phyloP scores from a whole-genome alignment of 2,113 vertebrate species.

The Rattus rattus region DNA sequence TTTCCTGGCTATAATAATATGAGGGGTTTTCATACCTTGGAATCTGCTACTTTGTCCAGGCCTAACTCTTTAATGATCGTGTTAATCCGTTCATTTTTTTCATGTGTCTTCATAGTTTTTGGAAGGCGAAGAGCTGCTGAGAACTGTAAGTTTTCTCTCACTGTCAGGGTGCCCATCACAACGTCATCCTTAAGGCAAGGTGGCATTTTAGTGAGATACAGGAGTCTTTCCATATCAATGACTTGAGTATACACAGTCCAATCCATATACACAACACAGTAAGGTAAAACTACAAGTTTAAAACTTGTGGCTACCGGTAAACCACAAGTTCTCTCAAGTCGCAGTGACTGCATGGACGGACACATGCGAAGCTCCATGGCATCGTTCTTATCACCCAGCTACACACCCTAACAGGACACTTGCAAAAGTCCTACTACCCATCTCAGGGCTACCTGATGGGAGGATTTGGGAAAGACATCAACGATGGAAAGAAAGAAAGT shows the following conservation, averaged over 20 bases:
- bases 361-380: neutral
- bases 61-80: constrained; percentile 92
- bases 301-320: neutral
- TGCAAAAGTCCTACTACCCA: neutral
- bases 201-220: neutral
- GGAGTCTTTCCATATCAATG: neutral
- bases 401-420: neutral
- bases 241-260: neutral
- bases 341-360: neutral
- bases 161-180: constrained; percentile 96
- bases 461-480: neutral
- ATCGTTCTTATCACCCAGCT: too few species aligned
- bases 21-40: constrained; percentile 87
- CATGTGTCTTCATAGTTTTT: constrained; percentile 86
- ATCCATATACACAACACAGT: neutral
- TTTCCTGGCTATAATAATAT: neutral
- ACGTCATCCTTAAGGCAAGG: constrained; percentile 91
- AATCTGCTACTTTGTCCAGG: constrained; percentile 94
- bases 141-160: constrained; percentile 95
- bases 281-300: neutral
- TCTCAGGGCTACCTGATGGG: neutral
- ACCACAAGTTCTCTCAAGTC: neutral
- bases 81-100: constrained; percentile 91
- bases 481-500: neutral
- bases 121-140: constrained; percentile 95